A percentile compares a stretch with the other conserved stretches of the same genome.
phyloP scores from a whole-genome alignment of 2,113 vertebrate species.

The Pteruthius melanotis region DNA sequence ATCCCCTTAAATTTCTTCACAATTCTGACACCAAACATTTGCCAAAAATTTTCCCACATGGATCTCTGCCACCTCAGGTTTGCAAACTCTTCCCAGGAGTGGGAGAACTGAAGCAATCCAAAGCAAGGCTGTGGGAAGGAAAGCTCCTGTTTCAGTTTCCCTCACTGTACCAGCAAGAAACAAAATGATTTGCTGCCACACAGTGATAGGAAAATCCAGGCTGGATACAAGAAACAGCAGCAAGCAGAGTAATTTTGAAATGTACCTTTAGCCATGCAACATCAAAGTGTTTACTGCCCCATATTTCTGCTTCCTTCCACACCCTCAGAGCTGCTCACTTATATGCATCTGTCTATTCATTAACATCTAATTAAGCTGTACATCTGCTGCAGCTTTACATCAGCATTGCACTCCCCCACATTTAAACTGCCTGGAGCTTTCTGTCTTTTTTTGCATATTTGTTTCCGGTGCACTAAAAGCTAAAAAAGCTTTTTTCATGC shows the following conservation, averaged over 20 bases:
- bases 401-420: background rate
- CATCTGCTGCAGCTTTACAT: constrained; percentile 20
- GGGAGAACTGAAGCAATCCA: background rate
- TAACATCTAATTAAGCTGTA: constrained; percentile 22
- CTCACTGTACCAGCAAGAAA: background rate
- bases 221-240: background rate
- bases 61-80: background rate
- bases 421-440: background rate
- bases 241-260: background rate
- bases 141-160: background rate
- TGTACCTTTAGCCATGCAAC: background rate
- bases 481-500: background rate
- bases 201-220: background rate
- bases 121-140: background rate
- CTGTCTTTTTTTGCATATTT: background rate
- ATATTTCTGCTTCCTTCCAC: constrained; percentile 3
- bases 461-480: background rate
- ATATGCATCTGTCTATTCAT: background rate
- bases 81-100: background rate
- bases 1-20: background rate
- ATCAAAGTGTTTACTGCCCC: background rate
- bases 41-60: background rate
- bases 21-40: background rate
- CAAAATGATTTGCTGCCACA: constrained; percentile 9
- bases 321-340: background rate